Conservation (phyloP, 2,888 invertebrate genomes). For the Ecliptopera silaceata region DNA sequence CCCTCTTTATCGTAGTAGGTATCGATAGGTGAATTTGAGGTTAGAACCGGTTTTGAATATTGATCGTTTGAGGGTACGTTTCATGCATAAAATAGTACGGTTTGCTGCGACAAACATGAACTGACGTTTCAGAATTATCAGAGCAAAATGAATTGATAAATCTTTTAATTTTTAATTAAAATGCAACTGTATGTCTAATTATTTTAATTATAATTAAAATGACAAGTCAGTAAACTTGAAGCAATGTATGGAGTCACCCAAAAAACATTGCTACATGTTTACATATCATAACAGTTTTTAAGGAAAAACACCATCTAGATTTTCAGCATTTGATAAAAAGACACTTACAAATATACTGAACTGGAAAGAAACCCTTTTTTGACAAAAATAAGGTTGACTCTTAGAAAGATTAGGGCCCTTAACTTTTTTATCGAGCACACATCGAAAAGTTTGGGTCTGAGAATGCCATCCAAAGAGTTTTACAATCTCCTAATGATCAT, state of each 20-base stretch:
- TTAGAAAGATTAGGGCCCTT: slow-evolving; percentile 8
- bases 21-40: slow-evolving; percentile 1
- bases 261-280: too few relatives aligned
- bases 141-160: background rate
- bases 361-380: slow-evolving; percentile 3
- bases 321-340: too few relatives aligned
- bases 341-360: background rate
- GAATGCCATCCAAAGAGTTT: slow-evolving; percentile 3
- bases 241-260: too few relatives aligned
- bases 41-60: background rate
- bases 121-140: background rate
- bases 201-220: too few relatives aligned
- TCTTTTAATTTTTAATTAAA: too few relatives aligned
- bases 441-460: background rate
- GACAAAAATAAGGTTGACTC: background rate
- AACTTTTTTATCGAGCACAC: slow-evolving; percentile 13
- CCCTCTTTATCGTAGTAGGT: slow-evolving; percentile 20
- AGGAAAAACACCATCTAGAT: too few relatives aligned
- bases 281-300: too few relatives aligned
- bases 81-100: background rate
- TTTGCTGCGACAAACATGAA: background rate
- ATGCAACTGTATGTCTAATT: too few relatives aligned
- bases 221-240: too few relatives aligned
- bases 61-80: background rate
- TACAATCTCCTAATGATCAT: slow-evolving; percentile 10